A percentile compares a stretch with the other conserved stretches of the same genome.
These are phyloP conservation scores for Silurus glanis DNA, from an alignment of 2,113 vertebrate genomes.

Conservation along the genomic window DNA sequence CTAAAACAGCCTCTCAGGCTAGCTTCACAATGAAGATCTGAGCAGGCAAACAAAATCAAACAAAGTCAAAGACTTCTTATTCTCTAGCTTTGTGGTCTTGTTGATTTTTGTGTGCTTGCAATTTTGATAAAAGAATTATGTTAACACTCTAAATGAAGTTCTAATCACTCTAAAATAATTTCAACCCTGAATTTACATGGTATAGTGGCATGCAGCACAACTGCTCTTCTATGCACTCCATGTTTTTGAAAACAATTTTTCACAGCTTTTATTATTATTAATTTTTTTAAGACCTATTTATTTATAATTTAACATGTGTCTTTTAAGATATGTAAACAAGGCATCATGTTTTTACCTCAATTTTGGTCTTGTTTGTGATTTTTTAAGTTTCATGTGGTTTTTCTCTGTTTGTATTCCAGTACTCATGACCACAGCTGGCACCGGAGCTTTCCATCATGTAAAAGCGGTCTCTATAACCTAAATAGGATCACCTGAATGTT, in stretches of 20 bases:
- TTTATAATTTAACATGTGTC: no score
- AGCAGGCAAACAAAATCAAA: background rate
- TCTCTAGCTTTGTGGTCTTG: background rate
- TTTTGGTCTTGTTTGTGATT: background rate
- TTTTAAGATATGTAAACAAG: background rate
- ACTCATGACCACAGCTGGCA: constrained; percentile 5
- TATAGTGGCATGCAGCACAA: background rate
- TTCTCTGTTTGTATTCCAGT: background rate
- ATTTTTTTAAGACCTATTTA: background rate
- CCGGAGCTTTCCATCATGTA: constrained; percentile 4
- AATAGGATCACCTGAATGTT: constrained; percentile 22
- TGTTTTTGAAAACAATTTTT: background rate
- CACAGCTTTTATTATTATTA: background rate
- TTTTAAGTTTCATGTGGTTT: background rate
- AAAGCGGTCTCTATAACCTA: background rate
- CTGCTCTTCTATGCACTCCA: background rate
- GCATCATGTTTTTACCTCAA: background rate
- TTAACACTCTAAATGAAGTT: background rate
- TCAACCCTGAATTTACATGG: background rate
- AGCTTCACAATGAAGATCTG: background rate
- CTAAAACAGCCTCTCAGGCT: background rate
- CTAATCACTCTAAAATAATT: background rate
- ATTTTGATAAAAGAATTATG: background rate
- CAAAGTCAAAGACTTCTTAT: background rate
- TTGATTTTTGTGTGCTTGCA: background rate